Conservation (phyloP, 2,797 vertebrate species). For the Nyctibius grandis region DNA sequence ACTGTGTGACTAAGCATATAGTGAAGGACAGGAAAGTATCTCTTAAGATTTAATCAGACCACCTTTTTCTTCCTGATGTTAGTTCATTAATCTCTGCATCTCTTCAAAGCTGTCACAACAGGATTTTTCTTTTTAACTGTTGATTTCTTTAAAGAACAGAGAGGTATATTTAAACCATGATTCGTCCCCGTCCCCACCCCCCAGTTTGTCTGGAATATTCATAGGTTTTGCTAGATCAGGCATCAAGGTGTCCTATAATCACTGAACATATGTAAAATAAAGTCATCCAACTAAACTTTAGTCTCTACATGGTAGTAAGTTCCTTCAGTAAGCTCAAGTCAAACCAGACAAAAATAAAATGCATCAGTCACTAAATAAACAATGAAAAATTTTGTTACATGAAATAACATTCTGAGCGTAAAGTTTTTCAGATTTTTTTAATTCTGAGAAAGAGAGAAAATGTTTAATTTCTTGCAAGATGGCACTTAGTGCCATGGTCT, state of each 20-base stretch:
- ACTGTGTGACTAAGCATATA: background rate
- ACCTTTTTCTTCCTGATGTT: background rate
- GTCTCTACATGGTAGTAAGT: rapidly evolving
- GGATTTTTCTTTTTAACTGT: background rate
- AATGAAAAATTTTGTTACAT: background rate
- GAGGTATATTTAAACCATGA: background rate
- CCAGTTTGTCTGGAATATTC: background rate
- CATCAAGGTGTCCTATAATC: background rate
- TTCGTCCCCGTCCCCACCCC: rapidly evolving
- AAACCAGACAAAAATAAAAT: background rate
- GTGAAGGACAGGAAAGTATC: background rate
- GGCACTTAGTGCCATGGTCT: too few relatives aligned
- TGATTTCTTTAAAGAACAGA: background rate
- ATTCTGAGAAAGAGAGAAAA: background rate
- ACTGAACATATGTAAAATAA: background rate
- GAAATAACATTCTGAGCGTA: background rate
- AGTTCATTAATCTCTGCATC: background rate
- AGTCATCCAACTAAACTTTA: background rate
- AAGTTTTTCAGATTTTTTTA: background rate
- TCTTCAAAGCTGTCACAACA: background rate
- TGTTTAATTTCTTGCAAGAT: background rate
- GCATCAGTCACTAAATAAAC: background rate
- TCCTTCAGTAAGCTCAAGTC: background rate
- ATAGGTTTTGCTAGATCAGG: background rate
- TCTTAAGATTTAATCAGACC: background rate